Evolutionary conservation across 2,888 invertebrate species (phyloP).

Genomic region (Cheilosia pagana): DNA sequence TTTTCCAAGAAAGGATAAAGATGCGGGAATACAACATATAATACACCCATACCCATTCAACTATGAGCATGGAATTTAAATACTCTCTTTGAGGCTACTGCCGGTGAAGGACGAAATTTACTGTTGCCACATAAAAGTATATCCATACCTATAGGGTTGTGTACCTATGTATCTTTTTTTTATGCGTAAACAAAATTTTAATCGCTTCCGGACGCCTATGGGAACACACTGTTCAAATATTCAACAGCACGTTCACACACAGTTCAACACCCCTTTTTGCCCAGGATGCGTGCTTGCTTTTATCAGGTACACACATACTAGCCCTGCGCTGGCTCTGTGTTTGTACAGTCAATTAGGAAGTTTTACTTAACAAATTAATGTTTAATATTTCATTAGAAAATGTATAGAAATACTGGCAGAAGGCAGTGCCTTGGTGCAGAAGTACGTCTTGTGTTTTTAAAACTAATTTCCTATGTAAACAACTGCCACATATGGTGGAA

Average conservation of each 20-base stretch:
- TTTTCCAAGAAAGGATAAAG: constrained; percentile 17
- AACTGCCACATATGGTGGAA: background rate
- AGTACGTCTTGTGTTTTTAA: background rate
- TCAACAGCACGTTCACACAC: constrained; percentile 57
- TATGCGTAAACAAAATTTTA: constrained; percentile 57
- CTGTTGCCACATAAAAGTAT: background rate
- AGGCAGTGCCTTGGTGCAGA: background rate
- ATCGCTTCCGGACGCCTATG: constrained; percentile 44
- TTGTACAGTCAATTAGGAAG: background rate
- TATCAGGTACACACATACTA: background rate
- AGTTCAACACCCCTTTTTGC: constrained; percentile 55
- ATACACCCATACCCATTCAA: background rate
- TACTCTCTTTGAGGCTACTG: constrained; percentile 18
- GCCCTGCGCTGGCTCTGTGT: background rate
- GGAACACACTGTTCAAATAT: constrained; percentile 50
- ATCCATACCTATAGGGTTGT: constrained; percentile 16
- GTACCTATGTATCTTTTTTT: background rate
- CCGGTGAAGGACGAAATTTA: constrained; percentile 21
- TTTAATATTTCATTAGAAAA: constrained; percentile 39
- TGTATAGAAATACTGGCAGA: background rate
- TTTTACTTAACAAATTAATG: constrained; percentile 37
- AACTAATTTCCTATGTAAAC: constrained; percentile 29
- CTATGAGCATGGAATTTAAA: constrained; percentile 20
- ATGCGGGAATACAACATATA: background rate
- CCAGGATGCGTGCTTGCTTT: constrained; percentile 13